phyloP scores from a whole-genome alignment of 2,113 vertebrate genomes.

The Catagonus wagneri region DNA sequence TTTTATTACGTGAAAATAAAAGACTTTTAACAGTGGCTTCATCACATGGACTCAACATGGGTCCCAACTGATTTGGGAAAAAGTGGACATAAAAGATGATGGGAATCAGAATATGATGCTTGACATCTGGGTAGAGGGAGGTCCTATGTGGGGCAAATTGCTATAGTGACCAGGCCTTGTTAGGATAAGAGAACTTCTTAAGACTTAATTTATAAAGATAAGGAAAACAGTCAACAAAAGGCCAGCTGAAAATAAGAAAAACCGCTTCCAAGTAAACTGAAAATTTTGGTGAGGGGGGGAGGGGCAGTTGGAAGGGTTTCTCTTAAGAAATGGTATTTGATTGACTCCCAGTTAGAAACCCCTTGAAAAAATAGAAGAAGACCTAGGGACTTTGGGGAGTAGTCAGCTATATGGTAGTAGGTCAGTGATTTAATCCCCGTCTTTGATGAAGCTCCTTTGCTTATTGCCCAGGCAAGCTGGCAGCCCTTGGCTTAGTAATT shows the following conservation, averaged over 20 bases:
- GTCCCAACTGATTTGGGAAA: background rate
- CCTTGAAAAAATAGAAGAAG: background rate
- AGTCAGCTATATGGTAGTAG: background rate
- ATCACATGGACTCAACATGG: background rate
- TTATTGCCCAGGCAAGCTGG: background rate
- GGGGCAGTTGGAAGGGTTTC: background rate
- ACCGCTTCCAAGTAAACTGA: background rate
- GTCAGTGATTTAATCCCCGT: slow-evolving; percentile 15
- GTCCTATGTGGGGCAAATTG: background rate
- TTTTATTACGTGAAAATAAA: background rate
- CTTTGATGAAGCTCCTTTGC: slow-evolving; percentile 58
- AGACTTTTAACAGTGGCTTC: background rate
- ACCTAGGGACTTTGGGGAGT: background rate
- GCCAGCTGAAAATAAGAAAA: slow-evolving; percentile 32
- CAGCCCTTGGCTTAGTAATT: background rate
- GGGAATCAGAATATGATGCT: background rate
- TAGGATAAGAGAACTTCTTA: background rate
- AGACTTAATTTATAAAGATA: slow-evolving; percentile 6
- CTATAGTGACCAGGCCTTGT: background rate
- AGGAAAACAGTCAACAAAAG: slow-evolving; percentile 45
- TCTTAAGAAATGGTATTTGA: slow-evolving; percentile 49
- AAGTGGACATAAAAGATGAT: background rate
- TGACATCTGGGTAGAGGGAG: background rate
- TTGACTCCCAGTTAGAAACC: slow-evolving; percentile 44
- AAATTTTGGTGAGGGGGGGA: background rate